A percentile compares a stretch with the other conserved stretches of the same genome.
phyloP scores from a whole-genome alignment of 2,797 vertebrate species.

The Champsocephalus esox region DNA sequence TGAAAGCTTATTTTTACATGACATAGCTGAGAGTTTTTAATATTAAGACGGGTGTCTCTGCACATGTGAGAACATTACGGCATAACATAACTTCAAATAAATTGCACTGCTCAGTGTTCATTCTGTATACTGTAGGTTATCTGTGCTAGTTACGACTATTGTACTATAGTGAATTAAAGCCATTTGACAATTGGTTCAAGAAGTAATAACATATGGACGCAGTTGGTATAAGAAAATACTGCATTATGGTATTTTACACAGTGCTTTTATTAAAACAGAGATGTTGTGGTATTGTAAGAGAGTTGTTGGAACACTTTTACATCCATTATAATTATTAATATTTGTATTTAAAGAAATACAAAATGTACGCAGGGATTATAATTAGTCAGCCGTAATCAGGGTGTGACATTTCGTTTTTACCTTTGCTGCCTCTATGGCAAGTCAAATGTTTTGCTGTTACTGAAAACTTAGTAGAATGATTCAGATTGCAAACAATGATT shows the following conservation, averaged over 20 bases:
- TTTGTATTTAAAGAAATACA: neutral
- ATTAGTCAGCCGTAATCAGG: neutral
- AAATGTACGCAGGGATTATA: neutral
- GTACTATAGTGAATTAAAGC: conserved; percentile 8
- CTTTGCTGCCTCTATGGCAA: no score
- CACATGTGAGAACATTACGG: conserved; percentile 27
- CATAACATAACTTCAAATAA: neutral
- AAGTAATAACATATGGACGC: neutral
- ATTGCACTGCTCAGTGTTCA: neutral
- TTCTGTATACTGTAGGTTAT: neutral
- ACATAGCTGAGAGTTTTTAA: conserved; percentile 35
- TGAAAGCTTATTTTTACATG: conserved; percentile 41
- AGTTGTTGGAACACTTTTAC: neutral
- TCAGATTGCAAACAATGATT: no score
- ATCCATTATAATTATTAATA: neutral
- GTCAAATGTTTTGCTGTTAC: no score
- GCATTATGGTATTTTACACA: neutral
- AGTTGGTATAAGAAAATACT: neutral
- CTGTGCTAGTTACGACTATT: conserved; percentile 5
- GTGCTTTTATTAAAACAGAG: neutral
- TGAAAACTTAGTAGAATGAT: no score
- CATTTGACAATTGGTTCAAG: conserved; percentile 5
- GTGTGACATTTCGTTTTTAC: no score
- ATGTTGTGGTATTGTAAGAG: neutral
- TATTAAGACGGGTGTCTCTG: conserved; percentile 16